These are phyloP conservation scores for Lepidurus arcticus DNA, from an alignment of 1,140 invertebrate species.

Conservation along the genomic window DNA sequence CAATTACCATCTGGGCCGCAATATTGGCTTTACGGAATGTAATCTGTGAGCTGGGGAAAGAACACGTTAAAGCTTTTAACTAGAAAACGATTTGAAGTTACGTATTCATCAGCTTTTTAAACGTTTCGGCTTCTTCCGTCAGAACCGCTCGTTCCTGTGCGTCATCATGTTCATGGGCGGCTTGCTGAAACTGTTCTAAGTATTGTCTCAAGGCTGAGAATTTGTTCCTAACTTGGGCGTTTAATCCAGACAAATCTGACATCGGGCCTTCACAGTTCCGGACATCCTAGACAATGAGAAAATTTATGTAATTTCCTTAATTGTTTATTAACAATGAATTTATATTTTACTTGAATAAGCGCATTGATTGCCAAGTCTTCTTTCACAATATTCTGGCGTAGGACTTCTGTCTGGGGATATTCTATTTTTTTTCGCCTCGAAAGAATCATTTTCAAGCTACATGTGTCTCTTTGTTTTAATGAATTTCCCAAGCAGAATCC, in stretches of 20 bases:
- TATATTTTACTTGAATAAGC: neutral
- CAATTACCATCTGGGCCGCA: conserved; percentile 24
- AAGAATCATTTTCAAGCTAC: neutral
- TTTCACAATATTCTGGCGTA: neutral
- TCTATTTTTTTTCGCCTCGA: neutral
- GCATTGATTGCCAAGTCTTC: neutral
- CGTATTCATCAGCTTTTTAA: neutral
- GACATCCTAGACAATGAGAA: neutral
- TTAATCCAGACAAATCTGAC: neutral
- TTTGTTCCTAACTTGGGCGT: neutral
- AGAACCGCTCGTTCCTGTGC: neutral
- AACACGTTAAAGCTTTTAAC: neutral
- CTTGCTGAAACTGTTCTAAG: neutral
- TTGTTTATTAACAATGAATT: neutral
- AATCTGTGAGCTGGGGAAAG: neutral
- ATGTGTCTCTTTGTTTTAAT: neutral
- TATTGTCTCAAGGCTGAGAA: neutral
- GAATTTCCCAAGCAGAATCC: neutral
- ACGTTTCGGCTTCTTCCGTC: neutral
- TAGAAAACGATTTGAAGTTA: neutral
- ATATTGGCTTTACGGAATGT: conserved; percentile 32
- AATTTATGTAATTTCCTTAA: neutral
- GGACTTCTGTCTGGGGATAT: neutral
- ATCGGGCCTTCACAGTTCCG: neutral
- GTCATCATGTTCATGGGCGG: neutral